Conservation (phyloP, 2,888 invertebrate species). For the Diabrotica balteata region DNA sequence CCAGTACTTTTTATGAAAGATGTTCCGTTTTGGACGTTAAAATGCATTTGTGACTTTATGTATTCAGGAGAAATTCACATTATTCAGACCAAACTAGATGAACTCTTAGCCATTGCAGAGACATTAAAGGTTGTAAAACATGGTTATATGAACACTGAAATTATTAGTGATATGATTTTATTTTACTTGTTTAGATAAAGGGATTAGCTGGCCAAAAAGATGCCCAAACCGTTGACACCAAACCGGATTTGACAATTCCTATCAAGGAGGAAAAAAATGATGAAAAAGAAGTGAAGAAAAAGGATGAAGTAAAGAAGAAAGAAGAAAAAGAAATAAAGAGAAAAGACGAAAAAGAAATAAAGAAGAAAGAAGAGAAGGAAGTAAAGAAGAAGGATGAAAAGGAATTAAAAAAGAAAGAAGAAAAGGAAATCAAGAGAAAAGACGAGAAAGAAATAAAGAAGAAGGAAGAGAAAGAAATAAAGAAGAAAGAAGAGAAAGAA, state of each 20-base stretch:
- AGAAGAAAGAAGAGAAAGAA: slow-evolving; percentile 34
- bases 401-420: slow-evolving; percentile 22
- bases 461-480: slow-evolving; percentile 26
- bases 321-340: slow-evolving; percentile 34
- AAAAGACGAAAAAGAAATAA: slow-evolving; percentile 31
- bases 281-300: slow-evolving; percentile 24
- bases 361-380: slow-evolving; percentile 35
- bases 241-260: slow-evolving; percentile 25
- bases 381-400: slow-evolving; percentile 33
- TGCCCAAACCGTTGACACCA: slow-evolving; percentile 26
- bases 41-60: slow-evolving; percentile 63
- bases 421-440: slow-evolving; percentile 12
- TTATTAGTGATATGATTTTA: not conserved
- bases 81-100: slow-evolving; percentile 60
- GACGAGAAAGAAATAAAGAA: slow-evolving; percentile 28
- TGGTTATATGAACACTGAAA: too few relatives aligned
- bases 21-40: slow-evolving; percentile 62
- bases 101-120: slow-evolving; percentile 61
- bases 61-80: slow-evolving; percentile 64
- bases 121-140: slow-evolving; percentile 54
- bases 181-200: slow-evolving; percentile 49
- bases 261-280: slow-evolving; percentile 37
- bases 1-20: slow-evolving; percentile 63
- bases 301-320: slow-evolving; percentile 28
- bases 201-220: slow-evolving; percentile 51